Evolutionary conservation across 2,888 invertebrate species (phyloP).

Genomic region (Parnassius glacialis): DNA sequence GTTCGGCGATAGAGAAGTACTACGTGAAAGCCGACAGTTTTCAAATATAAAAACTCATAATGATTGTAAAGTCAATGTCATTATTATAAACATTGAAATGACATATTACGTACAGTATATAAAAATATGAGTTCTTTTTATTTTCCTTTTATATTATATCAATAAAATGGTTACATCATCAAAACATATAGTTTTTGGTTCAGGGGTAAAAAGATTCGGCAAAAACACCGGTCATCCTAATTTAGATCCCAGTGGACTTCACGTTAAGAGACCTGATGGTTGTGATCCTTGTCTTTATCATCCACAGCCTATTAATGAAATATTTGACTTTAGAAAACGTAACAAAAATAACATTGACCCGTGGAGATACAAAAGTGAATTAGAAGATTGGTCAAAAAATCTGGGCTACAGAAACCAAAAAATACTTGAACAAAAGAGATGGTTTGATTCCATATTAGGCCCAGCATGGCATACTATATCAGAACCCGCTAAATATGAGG

Average conservation of each 20-base stretch:
- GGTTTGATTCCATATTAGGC: conserved; percentile 53
- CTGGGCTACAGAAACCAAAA: conserved; percentile 67
- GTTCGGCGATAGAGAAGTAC: no score
- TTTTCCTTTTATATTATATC: background rate
- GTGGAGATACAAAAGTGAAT: conserved; percentile 62
- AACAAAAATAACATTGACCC: conserved; percentile 50
- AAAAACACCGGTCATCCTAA: conserved; percentile 55
- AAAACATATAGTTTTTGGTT: conserved; percentile 41
- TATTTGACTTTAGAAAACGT: conserved; percentile 48
- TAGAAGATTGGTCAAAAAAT: conserved; percentile 67
- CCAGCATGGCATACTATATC: conserved; percentile 59
- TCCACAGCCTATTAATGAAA: conserved; percentile 45
- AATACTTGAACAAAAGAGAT: conserved; percentile 47
- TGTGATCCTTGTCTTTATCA: conserved; percentile 56
- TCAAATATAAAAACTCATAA: background rate
- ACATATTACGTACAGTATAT: background rate
- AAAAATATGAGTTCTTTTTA: background rate
- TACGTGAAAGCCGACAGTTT: no score
- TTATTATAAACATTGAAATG: background rate
- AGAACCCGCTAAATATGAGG: conserved; percentile 39
- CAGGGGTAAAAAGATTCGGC: conserved; percentile 49
- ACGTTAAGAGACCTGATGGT: conserved; percentile 28
- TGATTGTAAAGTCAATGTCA: background rate
- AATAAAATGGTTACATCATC: conserved; percentile 27
- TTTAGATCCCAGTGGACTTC: conserved; percentile 58